Evolutionary conservation across 2,888 invertebrate genomes (phyloP).

Genomic region (Branchellion lobata): DNA sequence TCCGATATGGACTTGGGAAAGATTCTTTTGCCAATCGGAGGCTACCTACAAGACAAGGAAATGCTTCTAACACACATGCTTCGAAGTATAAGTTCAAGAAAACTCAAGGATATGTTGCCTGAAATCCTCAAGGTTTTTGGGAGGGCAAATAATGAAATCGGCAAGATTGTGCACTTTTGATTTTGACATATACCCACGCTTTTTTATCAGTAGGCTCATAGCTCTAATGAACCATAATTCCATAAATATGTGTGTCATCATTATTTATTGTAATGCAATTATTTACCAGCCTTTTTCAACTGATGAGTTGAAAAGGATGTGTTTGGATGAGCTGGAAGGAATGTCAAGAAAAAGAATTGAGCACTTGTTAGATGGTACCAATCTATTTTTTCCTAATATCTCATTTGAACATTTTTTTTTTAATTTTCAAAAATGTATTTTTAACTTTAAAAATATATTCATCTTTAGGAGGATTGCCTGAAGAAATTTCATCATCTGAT

Average conservation of each 20-base stretch:
- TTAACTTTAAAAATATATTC: too few species aligned
- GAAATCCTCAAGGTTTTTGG: slow-evolving; percentile 62
- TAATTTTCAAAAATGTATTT: too few species aligned
- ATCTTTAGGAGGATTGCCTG: background rate
- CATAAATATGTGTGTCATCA: too few species aligned
- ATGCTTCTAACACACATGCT: slow-evolving; percentile 62
- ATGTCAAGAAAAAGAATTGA: background rate
- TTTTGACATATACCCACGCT: too few species aligned
- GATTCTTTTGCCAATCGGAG: slow-evolving; percentile 60
- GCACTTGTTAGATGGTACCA: background rate
- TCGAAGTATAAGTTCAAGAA: slow-evolving; percentile 59
- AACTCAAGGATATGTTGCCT: slow-evolving; percentile 62
- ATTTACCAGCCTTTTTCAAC: background rate
- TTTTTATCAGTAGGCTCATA: too few species aligned
- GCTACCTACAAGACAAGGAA: slow-evolving; percentile 60
- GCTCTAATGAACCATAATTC: too few species aligned
- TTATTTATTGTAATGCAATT: too few species aligned
- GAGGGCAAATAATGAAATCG: too few species aligned
- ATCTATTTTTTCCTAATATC: background rate
- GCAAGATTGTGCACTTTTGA: too few species aligned
- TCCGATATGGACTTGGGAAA: slow-evolving; percentile 61
- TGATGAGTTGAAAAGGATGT: slow-evolving; percentile 43
- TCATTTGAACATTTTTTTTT: too few species aligned
- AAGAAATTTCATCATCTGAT: background rate
- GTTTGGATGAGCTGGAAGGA: background rate